Evolutionary conservation across 2,888 invertebrate species (phyloP), one percentile per base, ranked within the genome.

Genomic region (Stegana nigrithorax): DNA sequence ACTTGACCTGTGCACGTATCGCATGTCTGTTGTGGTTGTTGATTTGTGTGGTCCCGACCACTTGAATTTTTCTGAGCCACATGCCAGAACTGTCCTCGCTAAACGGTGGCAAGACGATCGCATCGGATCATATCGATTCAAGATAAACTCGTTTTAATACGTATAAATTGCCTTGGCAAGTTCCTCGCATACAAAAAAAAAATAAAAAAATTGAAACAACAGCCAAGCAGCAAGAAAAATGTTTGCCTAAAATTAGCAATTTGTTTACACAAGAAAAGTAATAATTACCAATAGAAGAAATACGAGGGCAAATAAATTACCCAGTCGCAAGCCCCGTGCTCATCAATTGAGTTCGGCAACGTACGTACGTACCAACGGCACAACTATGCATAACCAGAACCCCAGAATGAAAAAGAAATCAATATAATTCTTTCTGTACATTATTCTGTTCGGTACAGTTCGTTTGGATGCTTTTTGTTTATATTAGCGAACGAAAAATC

Each of bases 201-300:
- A 39, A 32, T 12, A 32, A 32, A 39, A 39, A 39, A 39, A 39
- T 39, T 32, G 32, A 32, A 32, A 32, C 32, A 39, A 39, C n/a
- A 8, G n/a, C 14, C 14, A 39, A 39, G 5, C 5, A 8, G 4
- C 12, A 39, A 39, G 17, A 39, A 39, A n/a, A 36, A 26, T 26
- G 32, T 17, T n/a, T 17, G 39, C 53, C 76, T 78, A 78, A 77
- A 77, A 67, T 80, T 78, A 77, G 76, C 67, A 50, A 65, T 62
- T 69, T 77, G 76, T 77, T 77, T 77, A 78, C 71, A 69, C 58
- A 64, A 68, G 67, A 69, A 64, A 79, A 78, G 78, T 78, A 82
- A 81, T 82, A 81, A 82, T 80, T 81, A 81, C 73, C 78, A 74
- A 68, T 55, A 36, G 21, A 55, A 55, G 53, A 55, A 36, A 55